A percentile compares a stretch with the other conserved stretches of the same genome.
These are phyloP conservation scores for Chelonus formosanus DNA, from an alignment of 2,888 invertebrate species.

Conservation along the genomic window DNA sequence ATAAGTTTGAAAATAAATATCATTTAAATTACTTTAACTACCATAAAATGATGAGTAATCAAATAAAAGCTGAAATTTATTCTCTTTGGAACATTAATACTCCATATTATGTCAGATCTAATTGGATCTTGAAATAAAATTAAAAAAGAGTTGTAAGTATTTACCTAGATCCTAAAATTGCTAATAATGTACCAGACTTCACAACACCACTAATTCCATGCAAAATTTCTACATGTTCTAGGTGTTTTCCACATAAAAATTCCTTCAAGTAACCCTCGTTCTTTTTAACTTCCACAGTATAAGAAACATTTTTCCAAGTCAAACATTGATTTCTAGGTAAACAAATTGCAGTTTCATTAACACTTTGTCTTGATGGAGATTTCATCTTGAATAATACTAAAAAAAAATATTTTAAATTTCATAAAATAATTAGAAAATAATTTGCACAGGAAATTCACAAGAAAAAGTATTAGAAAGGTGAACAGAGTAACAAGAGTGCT, in stretches of 20 bases:
- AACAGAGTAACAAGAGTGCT: too few species aligned
- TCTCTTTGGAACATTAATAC: not conserved
- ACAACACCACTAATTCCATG: slow-evolving; percentile 75
- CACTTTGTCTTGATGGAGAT: slow-evolving; percentile 24
- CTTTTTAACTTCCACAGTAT: slow-evolving; percentile 46
- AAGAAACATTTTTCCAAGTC: slow-evolving; percentile 55
- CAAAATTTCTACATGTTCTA: slow-evolving; percentile 68
- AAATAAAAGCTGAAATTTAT: not conserved
- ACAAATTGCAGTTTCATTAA: slow-evolving; percentile 26
- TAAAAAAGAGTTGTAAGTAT: not conserved
- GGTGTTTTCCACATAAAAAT: slow-evolving; percentile 67
- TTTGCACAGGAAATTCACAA: too few species aligned
- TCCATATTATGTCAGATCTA: too few species aligned
- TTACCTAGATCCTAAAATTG: slow-evolving; percentile 80
- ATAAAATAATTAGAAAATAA: too few species aligned
- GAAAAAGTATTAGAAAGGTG: too few species aligned
- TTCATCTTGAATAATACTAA: slow-evolving; percentile 32
- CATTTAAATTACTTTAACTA: not conserved
- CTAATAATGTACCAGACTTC: slow-evolving; percentile 75
- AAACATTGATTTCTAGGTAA: slow-evolving; percentile 44
- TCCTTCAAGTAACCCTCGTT: slow-evolving; percentile 56
- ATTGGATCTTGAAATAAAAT: too few species aligned
- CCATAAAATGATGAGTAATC: not conserved
- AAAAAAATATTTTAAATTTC: not conserved
- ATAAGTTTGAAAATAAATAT: slow-evolving; percentile 14